Percentiles rank a stretch among this genome's conserved stretches.
Conservation (phyloP, 64 coral and sea anemone genomes). For the Porites lutea region DNA sequence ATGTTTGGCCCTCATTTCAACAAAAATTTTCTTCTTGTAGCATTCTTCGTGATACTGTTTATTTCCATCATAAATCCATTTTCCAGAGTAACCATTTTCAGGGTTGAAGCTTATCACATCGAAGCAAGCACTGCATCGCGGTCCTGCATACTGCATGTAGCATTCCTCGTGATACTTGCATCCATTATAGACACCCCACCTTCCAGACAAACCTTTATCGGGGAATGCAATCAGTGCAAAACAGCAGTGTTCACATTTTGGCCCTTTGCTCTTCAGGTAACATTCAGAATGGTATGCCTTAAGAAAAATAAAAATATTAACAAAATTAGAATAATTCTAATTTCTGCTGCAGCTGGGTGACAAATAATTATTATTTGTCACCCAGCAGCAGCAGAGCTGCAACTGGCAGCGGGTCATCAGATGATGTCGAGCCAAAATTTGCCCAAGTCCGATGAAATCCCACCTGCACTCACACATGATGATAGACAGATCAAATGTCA, state of each 20-base stretch:
- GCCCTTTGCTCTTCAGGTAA: slow-evolving; percentile 87
- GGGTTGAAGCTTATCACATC: slow-evolving; percentile 90
- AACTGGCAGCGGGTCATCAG: no score
- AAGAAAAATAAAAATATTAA: not conserved
- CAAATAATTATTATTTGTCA: no score
- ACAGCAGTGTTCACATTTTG: slow-evolving; percentile 97
- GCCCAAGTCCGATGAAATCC: no score
- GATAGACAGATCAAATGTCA: no score
- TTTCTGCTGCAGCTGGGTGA: no score
- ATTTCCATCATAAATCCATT: slow-evolving; percentile 67
- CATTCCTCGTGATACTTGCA: slow-evolving; percentile 98
- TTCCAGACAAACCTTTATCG: slow-evolving; percentile 87
- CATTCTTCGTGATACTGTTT: slow-evolving; percentile 98
- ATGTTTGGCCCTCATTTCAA: slow-evolving; percentile 89
- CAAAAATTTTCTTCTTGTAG: slow-evolving; percentile 85
- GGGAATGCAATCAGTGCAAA: slow-evolving; percentile 92
- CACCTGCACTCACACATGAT: no score
- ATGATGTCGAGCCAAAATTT: no score
- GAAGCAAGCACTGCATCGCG: slow-evolving; percentile 92
- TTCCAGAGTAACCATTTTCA: slow-evolving; percentile 84
- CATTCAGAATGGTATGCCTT: slow-evolving; percentile 95
- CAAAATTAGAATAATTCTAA: no score
- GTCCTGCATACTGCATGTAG: slow-evolving; percentile 90
- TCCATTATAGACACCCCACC: slow-evolving; percentile 90
- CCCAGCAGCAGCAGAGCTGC: no score